These are phyloP conservation scores for Sinocyclocheilus anshuiensis DNA, from an alignment of 2,113 vertebrate genomes.

Conservation along the genomic window DNA sequence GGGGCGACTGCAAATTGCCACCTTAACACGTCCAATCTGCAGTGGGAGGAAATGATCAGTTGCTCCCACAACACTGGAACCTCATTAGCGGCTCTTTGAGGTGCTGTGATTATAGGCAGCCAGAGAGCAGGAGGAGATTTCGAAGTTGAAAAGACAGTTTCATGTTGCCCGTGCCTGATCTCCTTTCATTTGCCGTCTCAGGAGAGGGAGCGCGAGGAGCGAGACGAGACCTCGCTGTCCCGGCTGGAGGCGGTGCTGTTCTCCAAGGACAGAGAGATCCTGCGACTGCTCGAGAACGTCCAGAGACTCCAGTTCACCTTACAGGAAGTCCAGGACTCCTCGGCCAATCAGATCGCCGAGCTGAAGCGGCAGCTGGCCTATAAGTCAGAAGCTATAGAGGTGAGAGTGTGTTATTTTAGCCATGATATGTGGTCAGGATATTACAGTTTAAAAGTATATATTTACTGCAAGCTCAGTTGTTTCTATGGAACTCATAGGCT, in stretches of 20 bases:
- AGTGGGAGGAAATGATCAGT: not conserved
- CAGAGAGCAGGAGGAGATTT: constrained; percentile 10
- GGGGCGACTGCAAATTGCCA: constrained; percentile 24
- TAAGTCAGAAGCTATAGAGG: constrained; percentile 91
- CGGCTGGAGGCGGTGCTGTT: constrained; percentile 85
- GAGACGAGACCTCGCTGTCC: constrained; percentile 77
- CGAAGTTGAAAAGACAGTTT: constrained; percentile 49
- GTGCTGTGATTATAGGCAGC: constrained; percentile 46
- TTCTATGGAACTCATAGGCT: not conserved
- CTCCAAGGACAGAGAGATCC: constrained; percentile 94
- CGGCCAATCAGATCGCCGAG: constrained; percentile 90
- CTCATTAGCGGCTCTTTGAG: constrained; percentile 54
- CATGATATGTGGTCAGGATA: not conserved
- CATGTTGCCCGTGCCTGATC: not conserved
- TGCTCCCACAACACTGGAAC: constrained; percentile 4
- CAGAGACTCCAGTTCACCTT: constrained; percentile 91
- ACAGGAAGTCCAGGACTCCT: constrained; percentile 93
- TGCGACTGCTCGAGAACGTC: constrained; percentile 88
- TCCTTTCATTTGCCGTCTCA: constrained; percentile 61
- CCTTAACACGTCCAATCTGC: not conserved
- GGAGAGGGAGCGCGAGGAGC: constrained; percentile 74
- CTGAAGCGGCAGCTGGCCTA: constrained; percentile 88
- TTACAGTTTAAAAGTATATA: not conserved
- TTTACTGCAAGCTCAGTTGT: too few species aligned
- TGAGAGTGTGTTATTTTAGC: constrained; percentile 56